A percentile compares a stretch with the other conserved stretches of the same genome.
These are phyloP conservation scores for Chondrilla cf. caribensis DNA, from an alignment of 37 sponge, comb jelly and placozoan species.

Conservation along the genomic window DNA sequence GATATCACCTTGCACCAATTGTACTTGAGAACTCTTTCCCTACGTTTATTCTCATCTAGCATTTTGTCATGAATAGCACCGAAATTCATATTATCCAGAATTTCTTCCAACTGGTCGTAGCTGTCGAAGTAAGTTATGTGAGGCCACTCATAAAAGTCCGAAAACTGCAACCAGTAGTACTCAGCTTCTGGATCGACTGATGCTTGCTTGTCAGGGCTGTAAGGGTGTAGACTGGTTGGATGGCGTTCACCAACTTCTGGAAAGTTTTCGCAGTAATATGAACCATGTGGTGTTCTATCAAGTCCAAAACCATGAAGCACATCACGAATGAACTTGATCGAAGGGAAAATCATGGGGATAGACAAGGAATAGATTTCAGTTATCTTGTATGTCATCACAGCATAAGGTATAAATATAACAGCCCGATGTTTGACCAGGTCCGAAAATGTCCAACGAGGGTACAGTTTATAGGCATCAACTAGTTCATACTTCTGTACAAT, in stretches of 20 bases:
- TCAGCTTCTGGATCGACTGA: constrained; percentile 24
- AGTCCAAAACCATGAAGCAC: neutral
- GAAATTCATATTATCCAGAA: constrained; percentile 22
- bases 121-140: constrained; percentile 44
- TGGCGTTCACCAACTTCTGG: constrained; percentile 9
- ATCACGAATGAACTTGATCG: constrained; percentile 11
- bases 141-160: constrained; percentile 39
- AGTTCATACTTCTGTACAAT: constrained; percentile 7
- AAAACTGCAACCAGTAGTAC: constrained; percentile 49
- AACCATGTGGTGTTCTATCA: constrained; percentile 14
- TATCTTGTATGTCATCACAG: constrained; percentile 28
- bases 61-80: constrained; percentile 26
- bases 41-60: constrained; percentile 5
- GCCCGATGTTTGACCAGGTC: constrained; percentile 34
- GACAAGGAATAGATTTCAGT: constrained; percentile 32
- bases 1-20: constrained; percentile 39
- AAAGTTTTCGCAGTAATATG: constrained; percentile 3
- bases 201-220: constrained; percentile 33
- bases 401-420: constrained; percentile 34
- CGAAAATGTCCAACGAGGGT: constrained; percentile 16
- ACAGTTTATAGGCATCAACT: neutral
- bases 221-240: constrained; percentile 30
- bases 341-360: constrained; percentile 40
- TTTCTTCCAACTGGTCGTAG: constrained; percentile 25
- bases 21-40: constrained; percentile 5